Evolutionary conservation across 2,888 invertebrate genomes (phyloP), one percentile per base, ranked within the genome.

Genomic region (Caenorhabditis auriculariae): DNA sequence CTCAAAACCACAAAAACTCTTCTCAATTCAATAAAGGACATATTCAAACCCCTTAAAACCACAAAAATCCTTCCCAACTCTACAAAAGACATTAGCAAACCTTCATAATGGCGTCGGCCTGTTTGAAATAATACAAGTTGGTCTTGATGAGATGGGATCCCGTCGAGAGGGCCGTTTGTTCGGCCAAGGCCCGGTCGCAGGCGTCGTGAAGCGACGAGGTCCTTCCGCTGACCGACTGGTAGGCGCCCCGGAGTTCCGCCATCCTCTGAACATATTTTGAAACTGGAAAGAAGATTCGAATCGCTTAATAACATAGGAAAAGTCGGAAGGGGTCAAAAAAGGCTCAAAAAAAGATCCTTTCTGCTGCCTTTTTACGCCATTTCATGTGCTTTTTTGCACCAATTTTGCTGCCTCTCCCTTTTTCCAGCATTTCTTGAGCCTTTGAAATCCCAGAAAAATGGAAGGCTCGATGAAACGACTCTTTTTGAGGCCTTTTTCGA

Each of bases 61-160:
- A 35, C 35, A 35, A 35, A 35, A 35, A 15, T 35, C n/a, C 35
- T 15, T 9, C 12, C 15, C 17, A 17, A 23, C 27, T 35, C 38
- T n/a, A 42, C 15, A n/a, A 37, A 24, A 12, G n/a, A n/a, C n/a
- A n/a, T n/a, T n/a, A 42, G 2, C 28, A 24, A 27, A 66, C 69
- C 66, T 80, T 80, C 73, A 79, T 75, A 37, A 79, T 74, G 55
- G 69, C 63, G 58, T 79, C 78, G 24, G 76, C 77, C 48, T 80
- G 79, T 24, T 75, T 74, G 61, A 80, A 79, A 52, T 76, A 80
- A 54, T 80, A 70, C 15, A 79, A 60, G 60, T 80, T 80, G 7
- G 78, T 69, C 45, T 74, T 77, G 50, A 79, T 74, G 42, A 75
- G 73, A 49, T 80, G 78, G n/a, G 74, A 66, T 23, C 74, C 78